Base-by-base conservation (phyloP, 2,888 invertebrate species). In the Trichopoda pennipes region DNA sequence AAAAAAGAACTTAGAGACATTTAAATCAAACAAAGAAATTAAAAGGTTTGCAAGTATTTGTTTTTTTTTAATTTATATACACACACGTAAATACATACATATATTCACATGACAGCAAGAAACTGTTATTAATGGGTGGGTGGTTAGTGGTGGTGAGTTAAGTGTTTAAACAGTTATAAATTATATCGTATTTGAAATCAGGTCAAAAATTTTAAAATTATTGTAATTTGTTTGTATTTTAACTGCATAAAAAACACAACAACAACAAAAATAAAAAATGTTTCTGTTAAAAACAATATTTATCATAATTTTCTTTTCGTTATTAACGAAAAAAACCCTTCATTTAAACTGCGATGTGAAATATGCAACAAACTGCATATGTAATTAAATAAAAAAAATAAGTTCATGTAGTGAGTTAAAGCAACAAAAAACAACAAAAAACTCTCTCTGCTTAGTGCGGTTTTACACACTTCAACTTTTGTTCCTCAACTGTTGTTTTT, bases 41-140 rank as follows among this genome's bases (percentile, higher is more conserved):
- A 23, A 73, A 69, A 56, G 9, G 76, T 72, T 76, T 76, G 69
- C 76, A 76, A 69, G 53, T 76, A 69, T 76, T 76, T 76, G 61
- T 61, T 61, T 61, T 35, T 49, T 49, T 49, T 49, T 64, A 55
- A 55, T 69, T 55, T 76, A 68, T 76, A 69, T 69, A 69, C 49
- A 75, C 55, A 75, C 75, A 74, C 60, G 58, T 63, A 63, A 63
- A 75, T 63, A 75, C 74, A 80, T 69, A 80, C 68, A 76, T 69
- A 55, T 69, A 69, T 76, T 69, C 44, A 69, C 55, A 76, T 55
- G 69, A 61, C 51, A 69, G 69, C 53, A 69, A 51, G 53, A 44
- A 66, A 53, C 35, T 64, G 64, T 55, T 47, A 49, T 63, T 66
- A 51, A 38, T 51, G 23, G 69, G 75, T 53, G 55, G 69, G 73